Percentiles rank a stretch among this genome's conserved stretches.
These are phyloP conservation scores for Lamprotornis superbus DNA, from an alignment of 2,113 vertebrate species.

Conservation along the genomic window DNA sequence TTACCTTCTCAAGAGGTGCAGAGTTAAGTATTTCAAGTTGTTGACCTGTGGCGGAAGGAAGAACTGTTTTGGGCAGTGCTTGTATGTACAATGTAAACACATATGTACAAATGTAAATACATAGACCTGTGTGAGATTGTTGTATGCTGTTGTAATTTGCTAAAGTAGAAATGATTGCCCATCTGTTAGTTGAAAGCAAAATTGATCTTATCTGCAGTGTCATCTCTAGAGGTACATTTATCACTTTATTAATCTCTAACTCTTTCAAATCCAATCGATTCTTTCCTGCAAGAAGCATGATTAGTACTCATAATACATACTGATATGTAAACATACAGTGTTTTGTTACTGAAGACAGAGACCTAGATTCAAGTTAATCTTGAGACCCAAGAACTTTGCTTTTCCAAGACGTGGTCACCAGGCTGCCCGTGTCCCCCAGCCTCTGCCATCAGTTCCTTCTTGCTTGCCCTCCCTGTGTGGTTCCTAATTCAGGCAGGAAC, in stretches of 20 bases:
- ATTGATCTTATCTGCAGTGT: constrained; percentile 44
- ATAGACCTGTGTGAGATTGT: neutral
- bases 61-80: neutral
- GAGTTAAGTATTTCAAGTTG: neutral
- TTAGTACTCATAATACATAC: constrained; percentile 25
- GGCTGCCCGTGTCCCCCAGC: accelerated
- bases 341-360: neutral
- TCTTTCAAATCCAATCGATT: constrained; percentile 26
- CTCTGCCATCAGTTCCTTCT: neutral
- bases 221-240: constrained; percentile 32
- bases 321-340: neutral
- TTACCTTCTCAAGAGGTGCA: neutral
- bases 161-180: constrained; percentile 1
- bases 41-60: neutral
- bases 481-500: neutral
- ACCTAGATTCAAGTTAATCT: neutral
- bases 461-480: accelerated
- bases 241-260: constrained; percentile 61
- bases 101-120: neutral
- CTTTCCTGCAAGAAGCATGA: constrained; percentile 21
- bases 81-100: neutral
- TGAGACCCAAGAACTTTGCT: neutral
- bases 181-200: constrained; percentile 20
- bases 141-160: neutral
- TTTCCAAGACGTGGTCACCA: accelerated